Conservation (phyloP, 2,888 invertebrate species). For the Drosophila mimica region DNA sequence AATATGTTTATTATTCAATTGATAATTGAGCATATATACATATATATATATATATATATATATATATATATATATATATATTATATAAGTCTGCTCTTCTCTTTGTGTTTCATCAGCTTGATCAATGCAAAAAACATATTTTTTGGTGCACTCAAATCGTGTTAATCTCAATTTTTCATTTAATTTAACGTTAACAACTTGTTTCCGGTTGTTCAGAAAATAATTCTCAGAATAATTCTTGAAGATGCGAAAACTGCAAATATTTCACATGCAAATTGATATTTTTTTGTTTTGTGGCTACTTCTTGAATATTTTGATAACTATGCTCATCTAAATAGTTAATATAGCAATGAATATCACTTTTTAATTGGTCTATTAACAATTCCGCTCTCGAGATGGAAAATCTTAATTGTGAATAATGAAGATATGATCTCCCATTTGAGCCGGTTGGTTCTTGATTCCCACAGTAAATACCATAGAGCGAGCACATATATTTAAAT, state of each 20-base stretch:
- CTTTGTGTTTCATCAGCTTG: constrained; percentile 11
- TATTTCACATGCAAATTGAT: neutral
- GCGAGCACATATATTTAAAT: constrained; percentile 49
- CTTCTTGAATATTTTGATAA: neutral
- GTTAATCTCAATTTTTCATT: constrained; percentile 1
- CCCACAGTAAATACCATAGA: constrained; percentile 51
- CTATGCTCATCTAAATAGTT: neutral
- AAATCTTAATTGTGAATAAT: constrained; percentile 39
- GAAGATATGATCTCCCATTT: constrained; percentile 35
- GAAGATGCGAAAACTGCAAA: neutral
- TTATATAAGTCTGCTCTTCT: neutral
- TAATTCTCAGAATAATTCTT: neutral
- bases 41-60: too few species aligned
- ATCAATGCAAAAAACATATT: neutral
- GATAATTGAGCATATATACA: neutral
- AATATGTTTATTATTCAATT: neutral
- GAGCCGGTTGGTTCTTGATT: constrained; percentile 28
- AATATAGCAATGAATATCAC: constrained; percentile 1
- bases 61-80: neutral
- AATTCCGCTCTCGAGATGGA: constrained; percentile 26
- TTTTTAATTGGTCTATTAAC: constrained; percentile 22
- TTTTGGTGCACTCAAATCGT: constrained; percentile 9
- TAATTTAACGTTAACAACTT: constrained; percentile 6
- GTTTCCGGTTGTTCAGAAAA: constrained; percentile 21
- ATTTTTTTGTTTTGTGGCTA: neutral